phyloP scores from a whole-genome alignment of 2,888 invertebrate species.

The Pterostichus madidus region DNA sequence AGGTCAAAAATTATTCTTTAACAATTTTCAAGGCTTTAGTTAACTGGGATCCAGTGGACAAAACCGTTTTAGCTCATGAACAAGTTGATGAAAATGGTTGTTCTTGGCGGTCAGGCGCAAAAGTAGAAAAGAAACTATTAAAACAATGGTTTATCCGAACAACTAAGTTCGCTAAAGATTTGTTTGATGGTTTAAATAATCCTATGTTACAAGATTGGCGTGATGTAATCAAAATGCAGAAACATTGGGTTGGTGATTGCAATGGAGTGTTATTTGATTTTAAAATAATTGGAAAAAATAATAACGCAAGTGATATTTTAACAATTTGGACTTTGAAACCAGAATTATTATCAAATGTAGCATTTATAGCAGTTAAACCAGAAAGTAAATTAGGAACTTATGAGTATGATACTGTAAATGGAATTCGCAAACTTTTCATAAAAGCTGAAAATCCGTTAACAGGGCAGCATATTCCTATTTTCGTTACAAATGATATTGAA shows the following conservation, averaged over 20 bases:
- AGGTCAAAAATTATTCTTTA: background rate
- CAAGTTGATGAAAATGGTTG: conserved; percentile 95
- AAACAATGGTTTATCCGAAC: conserved; percentile 98
- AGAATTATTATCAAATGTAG: conserved; percentile 85
- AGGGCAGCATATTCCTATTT: conserved; percentile 82
- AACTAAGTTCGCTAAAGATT: conserved; percentile 87
- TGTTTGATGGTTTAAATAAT: conserved; percentile 86
- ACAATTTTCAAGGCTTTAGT: conserved; percentile 84
- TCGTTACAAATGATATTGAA: conserved; percentile 81
- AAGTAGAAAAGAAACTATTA: conserved; percentile 92
- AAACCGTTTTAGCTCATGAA: conserved; percentile 98
- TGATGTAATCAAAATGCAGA: conserved; percentile 91
- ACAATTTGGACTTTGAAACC: conserved; percentile 88
- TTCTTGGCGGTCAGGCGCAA: conserved; percentile 98
- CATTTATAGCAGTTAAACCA: conserved; percentile 84
- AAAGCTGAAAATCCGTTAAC: conserved; percentile 86
- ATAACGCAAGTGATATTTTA: conserved; percentile 72
- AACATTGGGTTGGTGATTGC: conserved; percentile 94
- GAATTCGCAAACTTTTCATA: conserved; percentile 74
- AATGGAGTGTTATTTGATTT: conserved; percentile 88
- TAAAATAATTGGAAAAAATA: conserved; percentile 73
- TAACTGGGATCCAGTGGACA: conserved; percentile 99
- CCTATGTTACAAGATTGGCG: conserved; percentile 87
- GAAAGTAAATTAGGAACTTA: conserved; percentile 79
- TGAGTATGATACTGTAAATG: conserved; percentile 71